Percentiles rank a stretch among this genome's conserved stretches.
These are phyloP conservation scores for Alosa sapidissima DNA, from an alignment of 2,797 vertebrate species.

Conservation along the genomic window DNA sequence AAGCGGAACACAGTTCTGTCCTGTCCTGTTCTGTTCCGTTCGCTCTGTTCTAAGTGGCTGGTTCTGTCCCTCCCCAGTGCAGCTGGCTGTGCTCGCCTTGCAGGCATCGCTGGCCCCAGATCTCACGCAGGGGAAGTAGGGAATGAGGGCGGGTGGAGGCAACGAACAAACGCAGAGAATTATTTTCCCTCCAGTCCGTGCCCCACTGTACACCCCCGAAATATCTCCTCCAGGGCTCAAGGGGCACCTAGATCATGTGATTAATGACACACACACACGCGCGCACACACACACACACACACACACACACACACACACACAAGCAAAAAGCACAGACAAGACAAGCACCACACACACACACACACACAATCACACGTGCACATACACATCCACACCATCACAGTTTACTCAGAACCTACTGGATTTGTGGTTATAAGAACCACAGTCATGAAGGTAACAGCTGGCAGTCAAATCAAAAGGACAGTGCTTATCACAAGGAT, in stretches of 20 bases:
- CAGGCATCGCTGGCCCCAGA: neutral
- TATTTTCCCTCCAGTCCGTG: neutral
- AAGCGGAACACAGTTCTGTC: neutral
- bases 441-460: neutral
- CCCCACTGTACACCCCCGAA: neutral
- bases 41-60: neutral
- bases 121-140: neutral
- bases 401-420: neutral
- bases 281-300: neutral
- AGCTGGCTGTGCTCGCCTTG: neutral
- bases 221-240: neutral
- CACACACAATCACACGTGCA: neutral
- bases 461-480: neutral
- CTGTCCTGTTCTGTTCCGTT: neutral
- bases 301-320: neutral
- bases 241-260: neutral
- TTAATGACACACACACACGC: neutral
- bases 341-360: neutral
- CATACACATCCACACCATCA: neutral
- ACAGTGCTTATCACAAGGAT: neutral
- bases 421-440: neutral
- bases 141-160: neutral
- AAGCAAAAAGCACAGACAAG: neutral
- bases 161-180: neutral
- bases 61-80: neutral